These are phyloP conservation scores for Typhlichthys subterraneus DNA, from an alignment of 2,797 vertebrate genomes.

Conservation along the genomic window DNA sequence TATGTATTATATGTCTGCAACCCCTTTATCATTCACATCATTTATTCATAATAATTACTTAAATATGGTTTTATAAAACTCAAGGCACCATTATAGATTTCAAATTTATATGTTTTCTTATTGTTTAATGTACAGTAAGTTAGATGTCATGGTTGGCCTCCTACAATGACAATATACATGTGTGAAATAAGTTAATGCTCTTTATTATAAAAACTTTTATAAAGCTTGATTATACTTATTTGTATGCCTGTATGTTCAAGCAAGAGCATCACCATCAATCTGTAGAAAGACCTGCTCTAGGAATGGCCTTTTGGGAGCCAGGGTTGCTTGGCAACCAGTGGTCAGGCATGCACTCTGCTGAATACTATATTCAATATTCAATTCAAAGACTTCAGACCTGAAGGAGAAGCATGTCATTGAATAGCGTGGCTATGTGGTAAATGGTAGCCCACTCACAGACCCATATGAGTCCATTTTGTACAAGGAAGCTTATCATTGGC, in stretches of 20 bases:
- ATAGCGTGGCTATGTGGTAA: slow-evolving; percentile 40
- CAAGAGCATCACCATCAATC: slow-evolving; percentile 39
- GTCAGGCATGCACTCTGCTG: slow-evolving; percentile 62
- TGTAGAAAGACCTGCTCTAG: slow-evolving; percentile 61
- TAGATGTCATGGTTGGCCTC: no score
- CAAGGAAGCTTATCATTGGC: no score
- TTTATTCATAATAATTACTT: not conserved
- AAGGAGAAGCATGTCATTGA: slow-evolving; percentile 60
- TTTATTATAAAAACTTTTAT: no score
- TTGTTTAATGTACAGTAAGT: no score
- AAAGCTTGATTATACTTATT: no score
- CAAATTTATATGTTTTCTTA: no score
- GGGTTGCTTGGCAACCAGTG: slow-evolving; percentile 80
- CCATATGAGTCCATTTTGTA: not conserved
- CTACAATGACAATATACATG: no score
- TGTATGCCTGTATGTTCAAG: no score
- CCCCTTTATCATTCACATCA: not conserved
- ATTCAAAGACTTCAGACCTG: slow-evolving; percentile 66
- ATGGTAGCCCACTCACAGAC: not conserved
- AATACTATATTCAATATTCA: slow-evolving; percentile 68
- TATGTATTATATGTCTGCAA: slow-evolving; percentile 43
- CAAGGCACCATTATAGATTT: not conserved
- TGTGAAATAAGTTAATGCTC: no score
- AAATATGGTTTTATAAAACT: not conserved
- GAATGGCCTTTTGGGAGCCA: slow-evolving; percentile 72